phyloP scores from a whole-genome alignment of 2,888 invertebrate species.

The Ferrisia virgata region DNA sequence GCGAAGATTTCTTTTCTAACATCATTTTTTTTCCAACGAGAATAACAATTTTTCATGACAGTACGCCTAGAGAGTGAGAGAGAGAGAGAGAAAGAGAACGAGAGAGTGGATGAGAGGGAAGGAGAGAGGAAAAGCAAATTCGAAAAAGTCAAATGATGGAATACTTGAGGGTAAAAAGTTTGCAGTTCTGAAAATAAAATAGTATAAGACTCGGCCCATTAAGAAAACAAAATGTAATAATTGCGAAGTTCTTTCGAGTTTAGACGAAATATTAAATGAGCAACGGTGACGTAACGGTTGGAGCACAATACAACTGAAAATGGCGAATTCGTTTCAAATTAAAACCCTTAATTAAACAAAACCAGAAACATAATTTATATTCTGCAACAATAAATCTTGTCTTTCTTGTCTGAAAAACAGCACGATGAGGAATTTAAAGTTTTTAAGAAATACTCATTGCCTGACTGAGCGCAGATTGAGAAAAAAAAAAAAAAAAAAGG shows the following conservation, averaged over 20 bases:
- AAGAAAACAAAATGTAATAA: conserved; percentile 33
- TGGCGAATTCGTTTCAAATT: conserved; percentile 29
- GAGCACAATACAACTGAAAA: conserved; percentile 6
- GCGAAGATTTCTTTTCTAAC: background rate
- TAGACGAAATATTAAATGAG: conserved; percentile 28
- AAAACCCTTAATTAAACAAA: conserved; percentile 32
- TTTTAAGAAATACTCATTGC: background rate
- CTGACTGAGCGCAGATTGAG: conserved; percentile 12
- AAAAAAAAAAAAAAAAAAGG: no score
- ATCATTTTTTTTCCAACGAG: background rate
- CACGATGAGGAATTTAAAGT: background rate
- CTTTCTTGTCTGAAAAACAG: conserved; percentile 9
- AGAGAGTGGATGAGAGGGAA: no score
- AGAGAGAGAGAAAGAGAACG: no score
- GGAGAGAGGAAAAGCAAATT: conserved; percentile 17
- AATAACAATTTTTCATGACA: conserved; percentile 15
- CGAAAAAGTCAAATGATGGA: conserved; percentile 22
- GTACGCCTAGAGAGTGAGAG: background rate
- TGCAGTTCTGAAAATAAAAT: conserved; percentile 13
- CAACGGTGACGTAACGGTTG: conserved; percentile 32
- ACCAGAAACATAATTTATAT: conserved; percentile 31
- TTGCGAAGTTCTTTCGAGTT: conserved; percentile 25
- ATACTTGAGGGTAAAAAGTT: conserved; percentile 30
- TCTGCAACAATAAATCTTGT: conserved; percentile 32
- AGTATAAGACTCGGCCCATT: conserved; percentile 21